phyloP scores from a whole-genome alignment of 2,113 vertebrate genomes.

The Uropsilus gracilis region DNA sequence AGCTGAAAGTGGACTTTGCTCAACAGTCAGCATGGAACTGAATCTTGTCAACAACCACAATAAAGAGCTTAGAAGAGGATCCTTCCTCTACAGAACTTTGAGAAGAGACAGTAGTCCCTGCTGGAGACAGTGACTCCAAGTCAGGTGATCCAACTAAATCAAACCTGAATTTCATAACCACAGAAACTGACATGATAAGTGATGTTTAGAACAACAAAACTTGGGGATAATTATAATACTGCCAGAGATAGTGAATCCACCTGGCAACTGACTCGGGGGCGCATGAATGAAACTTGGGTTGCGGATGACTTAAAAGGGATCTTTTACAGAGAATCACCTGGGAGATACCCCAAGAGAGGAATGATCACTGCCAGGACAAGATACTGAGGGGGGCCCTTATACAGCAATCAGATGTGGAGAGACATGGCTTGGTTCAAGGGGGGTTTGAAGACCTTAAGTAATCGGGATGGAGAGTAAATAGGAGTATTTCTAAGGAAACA shows the following conservation, averaged over 20 bases:
- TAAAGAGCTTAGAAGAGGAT: not conserved
- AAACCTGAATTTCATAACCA: not conserved
- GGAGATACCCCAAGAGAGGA: not conserved
- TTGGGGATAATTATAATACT: not conserved
- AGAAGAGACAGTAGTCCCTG: not conserved
- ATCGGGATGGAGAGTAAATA: rapidly evolving
- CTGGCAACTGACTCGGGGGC: not conserved
- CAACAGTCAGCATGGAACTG: not conserved
- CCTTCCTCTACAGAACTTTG: not conserved
- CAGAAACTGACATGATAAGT: not conserved
- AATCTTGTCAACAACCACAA: not conserved
- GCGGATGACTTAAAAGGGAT: not conserved
- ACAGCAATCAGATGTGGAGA: not conserved
- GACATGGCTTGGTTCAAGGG: not conserved
- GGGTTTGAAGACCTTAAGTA: not conserved
- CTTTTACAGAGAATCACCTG: not conserved
- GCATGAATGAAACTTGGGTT: not conserved
- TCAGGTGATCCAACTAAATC: not conserved
- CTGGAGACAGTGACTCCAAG: not conserved
- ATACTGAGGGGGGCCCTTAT: not conserved
- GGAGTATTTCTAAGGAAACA: not conserved
- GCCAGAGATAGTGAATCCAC: not conserved
- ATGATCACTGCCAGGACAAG: not conserved
- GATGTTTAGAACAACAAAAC: not conserved
- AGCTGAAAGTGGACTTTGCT: not conserved